Evolutionary conservation across 2,888 invertebrate genomes (phyloP), one percentile per base, ranked within the genome.

Genomic region (Folsomia manolachei): DNA sequence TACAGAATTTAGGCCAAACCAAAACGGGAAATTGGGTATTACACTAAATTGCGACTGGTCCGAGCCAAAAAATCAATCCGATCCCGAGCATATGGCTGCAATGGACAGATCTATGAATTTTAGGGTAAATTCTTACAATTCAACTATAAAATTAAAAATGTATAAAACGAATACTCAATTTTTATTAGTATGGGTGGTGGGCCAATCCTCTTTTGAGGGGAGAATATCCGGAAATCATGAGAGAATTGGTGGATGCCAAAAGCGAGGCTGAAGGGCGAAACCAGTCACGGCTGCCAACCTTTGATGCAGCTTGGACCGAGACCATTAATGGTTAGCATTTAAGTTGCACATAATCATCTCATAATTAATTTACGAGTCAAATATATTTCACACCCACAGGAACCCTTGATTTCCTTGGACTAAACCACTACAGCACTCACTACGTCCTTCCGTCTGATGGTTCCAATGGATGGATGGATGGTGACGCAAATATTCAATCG

Each of bases 211-310:
- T 80, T 1, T 64, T 73, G 18, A 70, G 62, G 21, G 80, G 80
- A 65, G 77, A 77, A 52, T 80, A 80, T 69, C 80, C 76, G 1
- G 72, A 71, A 9, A 70, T 76, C 18, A 80, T 80, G 80, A 39
- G 80, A 26, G 27, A 77, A 27, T 52, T 74, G 1, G 68, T 80
- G 14, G 78, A 78, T 53, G 68, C 65, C 18, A 76, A 77, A 23
- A 73, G 72, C 66, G 74, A 56, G 1, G 71, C 71, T 1, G 76
- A 75, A 63, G 80, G 80, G n/a, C 51, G 75, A 11, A 69, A 74
- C 21, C 18, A 21, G 2, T 78, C 76, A 2, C 27, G 80, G 18
- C 69, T 80, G n/a, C 80, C 80, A 1, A 53, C 66, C 9, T 78
- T 80, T 39, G 71, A 73, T 39, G n/a, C 52, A 1, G 64, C 66